phyloP scores from a whole-genome alignment of 1,140 invertebrate genomes.

The Glomeris maerens region DNA sequence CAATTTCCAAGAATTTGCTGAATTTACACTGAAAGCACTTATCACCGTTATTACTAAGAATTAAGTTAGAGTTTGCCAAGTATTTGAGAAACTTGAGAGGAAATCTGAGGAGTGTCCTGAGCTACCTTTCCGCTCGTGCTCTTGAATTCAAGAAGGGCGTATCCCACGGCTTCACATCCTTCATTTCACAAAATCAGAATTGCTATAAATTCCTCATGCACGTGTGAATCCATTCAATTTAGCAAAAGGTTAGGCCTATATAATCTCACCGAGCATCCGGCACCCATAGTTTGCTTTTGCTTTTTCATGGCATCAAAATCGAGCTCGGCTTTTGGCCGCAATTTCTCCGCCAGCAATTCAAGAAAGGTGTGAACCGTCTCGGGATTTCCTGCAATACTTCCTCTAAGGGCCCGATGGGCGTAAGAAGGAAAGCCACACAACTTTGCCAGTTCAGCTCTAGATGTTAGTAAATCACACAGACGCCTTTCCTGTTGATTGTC shows the following conservation, averaged over 20 bases:
- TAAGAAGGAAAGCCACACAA: conserved; percentile 78
- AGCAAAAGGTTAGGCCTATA: too few species aligned
- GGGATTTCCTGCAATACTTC: conserved; percentile 68
- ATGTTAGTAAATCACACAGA: conserved; percentile 52
- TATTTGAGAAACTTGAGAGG: too few species aligned
- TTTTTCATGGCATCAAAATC: conserved; percentile 10
- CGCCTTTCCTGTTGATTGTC: conserved; percentile 59
- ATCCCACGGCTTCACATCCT: conserved; percentile 60
- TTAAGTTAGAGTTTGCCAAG: too few species aligned
- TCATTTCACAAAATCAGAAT: too few species aligned
- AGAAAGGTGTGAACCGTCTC: conserved; percentile 64
- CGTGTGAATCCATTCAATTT: too few species aligned
- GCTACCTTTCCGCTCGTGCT: conserved; percentile 51
- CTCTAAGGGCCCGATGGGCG: conserved; percentile 71
- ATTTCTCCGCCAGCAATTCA: conserved; percentile 51
- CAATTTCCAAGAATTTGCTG: too few species aligned
- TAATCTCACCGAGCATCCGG: conserved; percentile 4
- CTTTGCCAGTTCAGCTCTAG: conserved; percentile 58
- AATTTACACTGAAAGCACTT: too few species aligned
- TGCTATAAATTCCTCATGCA: too few species aligned
- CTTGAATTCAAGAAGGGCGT: conserved; percentile 61
- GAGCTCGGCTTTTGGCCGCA: conserved; percentile 34
- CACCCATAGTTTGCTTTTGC: too few species aligned
- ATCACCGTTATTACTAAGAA: too few species aligned
- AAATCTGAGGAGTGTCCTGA: conserved; percentile 43